phyloP scores from a whole-genome alignment of 2,797 vertebrate species.

The Podarcis lilfordi region DNA sequence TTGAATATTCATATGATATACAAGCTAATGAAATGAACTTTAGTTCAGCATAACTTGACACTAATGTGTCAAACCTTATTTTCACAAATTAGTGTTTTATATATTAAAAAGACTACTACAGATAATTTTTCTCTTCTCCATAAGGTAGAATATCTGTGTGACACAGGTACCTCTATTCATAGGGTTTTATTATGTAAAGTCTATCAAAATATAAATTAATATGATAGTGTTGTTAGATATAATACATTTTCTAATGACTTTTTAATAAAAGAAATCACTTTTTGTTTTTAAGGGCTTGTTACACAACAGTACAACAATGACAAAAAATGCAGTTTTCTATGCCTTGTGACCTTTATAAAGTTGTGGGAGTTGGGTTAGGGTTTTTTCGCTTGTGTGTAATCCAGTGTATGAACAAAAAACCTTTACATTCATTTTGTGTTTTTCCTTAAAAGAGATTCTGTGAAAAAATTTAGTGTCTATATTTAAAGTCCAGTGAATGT shows the following conservation, averaged over 20 bases:
- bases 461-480: slow-evolving; percentile 69
- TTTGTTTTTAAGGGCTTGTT: slow-evolving; percentile 82
- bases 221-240: slow-evolving; percentile 77
- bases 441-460: slow-evolving; percentile 65
- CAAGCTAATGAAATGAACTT: slow-evolving; percentile 83
- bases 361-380: slow-evolving; percentile 50
- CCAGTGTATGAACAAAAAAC: slow-evolving; percentile 68
- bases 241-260: slow-evolving; percentile 74
- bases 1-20: slow-evolving; percentile 85
- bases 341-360: slow-evolving; percentile 65
- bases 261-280: slow-evolving; percentile 70
- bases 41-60: slow-evolving; percentile 81
- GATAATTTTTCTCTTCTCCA: slow-evolving; percentile 73
- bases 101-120: slow-evolving; percentile 84
- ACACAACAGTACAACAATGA: slow-evolving; percentile 71
- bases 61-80: slow-evolving; percentile 81
- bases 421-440: slow-evolving; percentile 70
- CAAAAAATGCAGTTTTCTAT: slow-evolving; percentile 71
- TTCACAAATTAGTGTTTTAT: slow-evolving; percentile 81
- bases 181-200: slow-evolving; percentile 77
- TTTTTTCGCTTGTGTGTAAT: slow-evolving; percentile 70
- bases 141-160: slow-evolving; percentile 77
- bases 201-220: slow-evolving; percentile 78
- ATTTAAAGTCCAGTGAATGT: slow-evolving; percentile 74
- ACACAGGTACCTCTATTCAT: slow-evolving; percentile 77